Evolutionary conservation across 2,113 vertebrate genomes (phyloP), one percentile per base, ranked within the genome.

Genomic region (Spilogale gracilis): DNA sequence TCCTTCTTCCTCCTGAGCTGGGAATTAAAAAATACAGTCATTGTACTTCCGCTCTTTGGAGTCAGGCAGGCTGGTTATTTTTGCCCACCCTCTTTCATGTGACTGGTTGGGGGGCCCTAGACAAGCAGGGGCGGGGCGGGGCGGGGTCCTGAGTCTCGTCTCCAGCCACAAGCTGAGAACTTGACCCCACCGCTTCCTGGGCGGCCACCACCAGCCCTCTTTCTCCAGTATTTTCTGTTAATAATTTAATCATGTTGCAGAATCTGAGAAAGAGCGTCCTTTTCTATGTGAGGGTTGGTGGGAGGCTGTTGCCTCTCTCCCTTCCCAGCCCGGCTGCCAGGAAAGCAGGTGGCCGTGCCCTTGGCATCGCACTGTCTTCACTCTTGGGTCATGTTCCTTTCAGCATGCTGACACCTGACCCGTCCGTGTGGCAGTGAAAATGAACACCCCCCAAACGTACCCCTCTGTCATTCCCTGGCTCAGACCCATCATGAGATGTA

Each of bases 151-250:
- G 2, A 43, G 43, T 50, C 58, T 4, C 18, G 7, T 60, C 65
- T 25, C 45, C 14, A 32, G 3, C 32, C n/a, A 21, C n/a, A 3
- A 4, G 82, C 27, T 27, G 48, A 95, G 38, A 43, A 54, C 65
- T 18, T 4, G 5, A 30, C 67, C 38, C 3, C 18, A 1, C 25
- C 10, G 6, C 6, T 17, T 69, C 23, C 5, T 16, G 10, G 5
- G 3, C 1, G 1, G 17, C 0, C 30, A 9, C 21, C 2, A 21
- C 83, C 30, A 6, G 13, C 25, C 21, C 4, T 45, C 38, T 8
- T 14, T 7, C 23, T 87, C 45, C 74, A 63, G 14, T 43, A 18
- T 20, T 43, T 8, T n/a, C 54, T 56, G 18, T 85, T 23, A 50
- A 14, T 80, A n/a, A 63, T 10, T 18, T 38, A 83, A 10, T 91